Evolutionary conservation across 2,888 invertebrate genomes (phyloP).

Genomic region (Gandaritis pyraliata): DNA sequence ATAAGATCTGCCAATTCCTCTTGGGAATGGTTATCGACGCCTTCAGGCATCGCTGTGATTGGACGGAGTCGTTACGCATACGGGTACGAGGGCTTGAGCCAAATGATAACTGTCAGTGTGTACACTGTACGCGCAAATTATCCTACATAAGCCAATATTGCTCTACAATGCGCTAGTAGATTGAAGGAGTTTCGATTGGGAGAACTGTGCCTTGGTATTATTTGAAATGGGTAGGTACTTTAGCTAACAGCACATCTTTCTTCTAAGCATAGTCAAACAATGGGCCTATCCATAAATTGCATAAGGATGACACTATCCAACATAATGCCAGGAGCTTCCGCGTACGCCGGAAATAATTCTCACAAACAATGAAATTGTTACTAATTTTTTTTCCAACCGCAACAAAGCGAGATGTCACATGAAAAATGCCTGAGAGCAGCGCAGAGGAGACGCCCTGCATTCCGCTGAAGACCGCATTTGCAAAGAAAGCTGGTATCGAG

Average conservation of each 20-base stretch:
- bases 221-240: no score
- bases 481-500: conserved; percentile 9
- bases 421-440: conserved; percentile 76
- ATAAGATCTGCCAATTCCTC: conserved; percentile 10
- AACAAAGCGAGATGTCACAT: conserved; percentile 83
- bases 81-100: conserved; percentile 46
- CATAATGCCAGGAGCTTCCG: conserved; percentile 44
- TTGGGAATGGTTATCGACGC: conserved; percentile 23
- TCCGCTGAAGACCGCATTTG: conserved; percentile 51
- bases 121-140: conserved; percentile 34
- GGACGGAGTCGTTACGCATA: conserved; percentile 41
- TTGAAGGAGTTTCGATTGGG: conserved; percentile 44
- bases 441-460: conserved; percentile 73
- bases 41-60: conserved; percentile 45
- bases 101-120: conserved; percentile 35
- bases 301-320: conserved; percentile 20
- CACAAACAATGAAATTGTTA: conserved; percentile 83
- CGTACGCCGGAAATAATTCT: conserved; percentile 67
- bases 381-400: conserved; percentile 82
- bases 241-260: background rate
- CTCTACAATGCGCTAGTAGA: conserved; percentile 36
- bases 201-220: conserved; percentile 40
- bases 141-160: conserved; percentile 42
- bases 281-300: conserved; percentile 4
- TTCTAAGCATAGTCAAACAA: background rate